phyloP scores from a whole-genome alignment of 2,888 invertebrate species.

The Pristionchus arcanus region DNA sequence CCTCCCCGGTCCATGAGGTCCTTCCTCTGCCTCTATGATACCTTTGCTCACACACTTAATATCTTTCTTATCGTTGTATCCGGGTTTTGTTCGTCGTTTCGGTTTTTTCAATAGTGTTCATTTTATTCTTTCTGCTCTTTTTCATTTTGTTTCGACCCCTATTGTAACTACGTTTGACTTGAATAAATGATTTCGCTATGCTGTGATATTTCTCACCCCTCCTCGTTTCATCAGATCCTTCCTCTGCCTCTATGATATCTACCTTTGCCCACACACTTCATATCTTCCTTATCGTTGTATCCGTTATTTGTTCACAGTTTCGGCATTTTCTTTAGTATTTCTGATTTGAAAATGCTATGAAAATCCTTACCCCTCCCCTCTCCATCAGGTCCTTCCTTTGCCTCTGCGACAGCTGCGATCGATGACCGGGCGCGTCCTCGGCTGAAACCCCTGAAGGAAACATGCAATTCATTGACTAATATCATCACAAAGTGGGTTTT shows the following conservation, averaged over 20 bases:
- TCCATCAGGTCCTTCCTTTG: slow-evolving; percentile 12
- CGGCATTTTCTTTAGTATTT: too few species aligned
- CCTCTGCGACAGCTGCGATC: neutral
- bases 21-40: neutral
- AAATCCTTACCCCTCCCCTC: neutral
- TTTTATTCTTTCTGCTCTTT: too few species aligned
- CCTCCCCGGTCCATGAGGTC: neutral
- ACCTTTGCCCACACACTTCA: too few species aligned
- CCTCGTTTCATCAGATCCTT: neutral
- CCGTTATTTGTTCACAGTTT: too few species aligned
- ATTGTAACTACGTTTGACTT: too few species aligned
- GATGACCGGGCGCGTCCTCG: slow-evolving; percentile 5
- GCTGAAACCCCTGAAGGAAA: neutral
- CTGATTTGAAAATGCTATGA: too few species aligned
- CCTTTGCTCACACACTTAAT: neutral
- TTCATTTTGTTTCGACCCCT: too few species aligned
- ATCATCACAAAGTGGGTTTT: neutral
- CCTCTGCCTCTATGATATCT: neutral
- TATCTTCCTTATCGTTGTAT: too few species aligned
- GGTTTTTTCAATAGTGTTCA: too few species aligned
- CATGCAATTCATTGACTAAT: neutral
- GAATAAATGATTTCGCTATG: too few species aligned
- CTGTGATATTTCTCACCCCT: neutral
- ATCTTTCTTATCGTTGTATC: too few species aligned
- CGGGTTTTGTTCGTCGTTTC: too few species aligned